Evolutionary conservation across 2,888 invertebrate species (phyloP), one percentile per base, ranked within the genome.

Genomic region (Biston stratarius): DNA sequence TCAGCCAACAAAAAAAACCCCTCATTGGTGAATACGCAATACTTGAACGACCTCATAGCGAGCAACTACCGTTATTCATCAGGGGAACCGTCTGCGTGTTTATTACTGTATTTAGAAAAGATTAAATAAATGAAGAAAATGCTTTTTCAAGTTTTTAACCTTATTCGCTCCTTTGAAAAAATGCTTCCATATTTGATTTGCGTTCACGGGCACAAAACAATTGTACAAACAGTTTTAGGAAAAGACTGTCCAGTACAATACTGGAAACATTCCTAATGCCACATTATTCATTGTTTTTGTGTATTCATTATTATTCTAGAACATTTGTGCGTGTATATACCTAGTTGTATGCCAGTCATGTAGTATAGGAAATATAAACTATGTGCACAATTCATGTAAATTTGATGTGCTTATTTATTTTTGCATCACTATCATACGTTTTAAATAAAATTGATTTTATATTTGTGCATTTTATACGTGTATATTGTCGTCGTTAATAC

Each of bases 211-310:
- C 68, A 69, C 70, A 65, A 71, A 45, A 15, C 56, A 52, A 44
- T 59, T 51, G 38, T 61, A 42, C 51, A 40, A 33, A 14, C 36
- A 14, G 11, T 38, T 15, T 52, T 14, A 49, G 53, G 38, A 52
- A 55, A 75, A 75, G 73, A 67, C 73, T 77, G 77, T 68, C 42
- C 70, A 67, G 72, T 76, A 68, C 67, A 74, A 74, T 72, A 65
- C 74, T 73, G 55, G 74, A 75, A 71, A 77, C 73, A 77, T 77
- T 77, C 77, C 75, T 71, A 58, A 68, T 72, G 47, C 70, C 72
- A 42, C 0, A 36, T 24, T 14, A 34, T 53, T 1, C 24, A 24
- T 24, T 24, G 24, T 24, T 1, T 24, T 24, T 24, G 3, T 24
- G 24, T 24, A 24, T 55, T 42, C 5, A 40, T 7, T 15, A 15